Conservation (phyloP, 2,888 invertebrate species). For the Aphodius granarius region DNA sequence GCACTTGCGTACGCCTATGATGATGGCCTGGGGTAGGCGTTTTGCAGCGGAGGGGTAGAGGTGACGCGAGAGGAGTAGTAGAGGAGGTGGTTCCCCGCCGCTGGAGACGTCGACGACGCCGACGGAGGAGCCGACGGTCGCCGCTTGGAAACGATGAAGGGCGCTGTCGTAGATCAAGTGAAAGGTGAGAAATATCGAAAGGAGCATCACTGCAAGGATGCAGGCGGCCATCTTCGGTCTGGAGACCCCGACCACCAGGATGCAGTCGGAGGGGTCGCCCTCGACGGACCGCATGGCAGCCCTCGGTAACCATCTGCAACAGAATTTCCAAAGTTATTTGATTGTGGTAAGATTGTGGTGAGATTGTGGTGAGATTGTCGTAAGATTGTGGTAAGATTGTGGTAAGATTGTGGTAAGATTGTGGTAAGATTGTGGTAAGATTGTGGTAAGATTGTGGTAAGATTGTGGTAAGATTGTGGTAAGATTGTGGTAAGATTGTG, state of each 20-base stretch:
- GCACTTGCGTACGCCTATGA: slow-evolving; percentile 95
- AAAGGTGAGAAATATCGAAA: slow-evolving; percentile 82
- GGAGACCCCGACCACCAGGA: slow-evolving; percentile 81
- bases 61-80: slow-evolving; percentile 48
- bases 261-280: slow-evolving; percentile 83
- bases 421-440: too few species aligned
- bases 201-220: slow-evolving; percentile 76
- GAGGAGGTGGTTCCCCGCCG: slow-evolving; percentile 45
- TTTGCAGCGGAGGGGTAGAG: slow-evolving; percentile 62
- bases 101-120: slow-evolving; percentile 43
- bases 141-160: slow-evolving; percentile 74
- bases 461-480: too few species aligned
- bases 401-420: too few species aligned
- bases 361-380: too few species aligned
- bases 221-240: slow-evolving; percentile 82
- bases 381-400: too few species aligned
- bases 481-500: too few species aligned
- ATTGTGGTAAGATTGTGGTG: too few species aligned
- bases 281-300: slow-evolving; percentile 82
- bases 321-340: too few species aligned
- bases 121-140: slow-evolving; percentile 53
- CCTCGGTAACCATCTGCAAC: slow-evolving; percentile 77
- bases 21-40: slow-evolving; percentile 62
- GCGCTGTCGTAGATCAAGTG: slow-evolving; percentile 86
- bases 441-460: too few species aligned